Evolutionary conservation across 2,113 vertebrate species (phyloP).

Genomic region (Apodemus speciosus): DNA sequence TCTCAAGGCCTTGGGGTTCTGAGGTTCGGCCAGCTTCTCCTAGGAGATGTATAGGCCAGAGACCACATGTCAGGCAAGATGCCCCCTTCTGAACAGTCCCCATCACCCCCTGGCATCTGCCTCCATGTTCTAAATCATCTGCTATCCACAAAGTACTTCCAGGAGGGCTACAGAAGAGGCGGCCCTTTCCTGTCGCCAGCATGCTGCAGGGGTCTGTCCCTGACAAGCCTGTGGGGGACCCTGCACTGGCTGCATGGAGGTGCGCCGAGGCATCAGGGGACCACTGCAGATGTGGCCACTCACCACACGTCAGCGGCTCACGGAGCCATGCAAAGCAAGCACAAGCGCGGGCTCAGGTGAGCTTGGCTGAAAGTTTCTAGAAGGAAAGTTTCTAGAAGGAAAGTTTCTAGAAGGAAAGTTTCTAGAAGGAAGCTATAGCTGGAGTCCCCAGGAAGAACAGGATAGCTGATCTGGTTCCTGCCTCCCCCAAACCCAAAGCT

Average conservation of each 20-base stretch:
- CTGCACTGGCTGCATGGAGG: neutral
- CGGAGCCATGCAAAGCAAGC: accelerated
- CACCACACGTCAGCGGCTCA: accelerated
- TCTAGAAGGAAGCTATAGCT: neutral
- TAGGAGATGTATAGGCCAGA: neutral
- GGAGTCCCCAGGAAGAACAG: neutral
- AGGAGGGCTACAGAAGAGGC: neutral
- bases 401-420: no score
- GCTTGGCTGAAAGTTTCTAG: neutral
- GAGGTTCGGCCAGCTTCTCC: neutral
- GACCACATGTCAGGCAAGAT: neutral
- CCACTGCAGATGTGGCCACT: no score
- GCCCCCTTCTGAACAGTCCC: neutral
- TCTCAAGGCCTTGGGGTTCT: neutral
- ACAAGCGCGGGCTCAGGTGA: accelerated
- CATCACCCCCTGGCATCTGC: neutral
- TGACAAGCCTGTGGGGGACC: neutral
- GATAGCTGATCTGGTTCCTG: neutral
- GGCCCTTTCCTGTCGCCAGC: accelerated
- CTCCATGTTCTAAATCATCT: neutral
- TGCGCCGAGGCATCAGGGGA: accelerated
- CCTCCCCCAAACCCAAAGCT: neutral
- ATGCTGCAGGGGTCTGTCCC: accelerated
- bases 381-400: no score
- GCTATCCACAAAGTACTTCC: neutral